Base-by-base conservation (phyloP, 1,140 invertebrate species). In the Daktulosphaira vitifoliae region DNA sequence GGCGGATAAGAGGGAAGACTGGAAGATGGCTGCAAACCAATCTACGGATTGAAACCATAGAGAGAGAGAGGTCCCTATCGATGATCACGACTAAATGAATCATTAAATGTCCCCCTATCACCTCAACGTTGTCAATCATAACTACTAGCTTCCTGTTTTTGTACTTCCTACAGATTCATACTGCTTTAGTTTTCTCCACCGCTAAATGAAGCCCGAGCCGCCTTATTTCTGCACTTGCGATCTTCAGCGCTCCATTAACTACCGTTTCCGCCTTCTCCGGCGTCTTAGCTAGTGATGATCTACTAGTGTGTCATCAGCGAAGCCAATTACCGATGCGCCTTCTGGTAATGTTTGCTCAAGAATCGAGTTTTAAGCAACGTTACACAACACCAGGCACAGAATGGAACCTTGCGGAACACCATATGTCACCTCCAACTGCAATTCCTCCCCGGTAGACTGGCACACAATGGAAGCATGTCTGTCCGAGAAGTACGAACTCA, bases 331-430 rank as follows among this genome's bases (percentile, higher is more conserved):
- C 2, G 2, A 11, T 1, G 25, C 20, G 22, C n/a, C 16, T 22
- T 29, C 1, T 13, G 37, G 56, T 22, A 46, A 1, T 1, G 6
- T 39, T 1, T 3, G 1, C 6, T 16, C 8, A 0, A 64, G 22
- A 1, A 64, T 39, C 1, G 6, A 6, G 42, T 44, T 13, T 2
- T 46, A n/a, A 64, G 18, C 4, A 5, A 64, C 38, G 16, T 64
- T 64, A 37, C 56, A 64, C 0, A 64, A 22, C 13, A 64, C 8
- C 1, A 39, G 56, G 3, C 56, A 37, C 1, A 64, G 7, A 0
- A 26, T 20, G 5, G 37, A 44, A 7, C 56, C 56, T 18, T 64
- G 56, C 1, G 56, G 56, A 4, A 44, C 25, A 25, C 56, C n/a
- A 37, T 8, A 8, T 2, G 25, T 1, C 2, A 16, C 3, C 1